Base-by-base conservation (phyloP, 2,113 vertebrate genomes). In the Colaptes auratus region DNA sequence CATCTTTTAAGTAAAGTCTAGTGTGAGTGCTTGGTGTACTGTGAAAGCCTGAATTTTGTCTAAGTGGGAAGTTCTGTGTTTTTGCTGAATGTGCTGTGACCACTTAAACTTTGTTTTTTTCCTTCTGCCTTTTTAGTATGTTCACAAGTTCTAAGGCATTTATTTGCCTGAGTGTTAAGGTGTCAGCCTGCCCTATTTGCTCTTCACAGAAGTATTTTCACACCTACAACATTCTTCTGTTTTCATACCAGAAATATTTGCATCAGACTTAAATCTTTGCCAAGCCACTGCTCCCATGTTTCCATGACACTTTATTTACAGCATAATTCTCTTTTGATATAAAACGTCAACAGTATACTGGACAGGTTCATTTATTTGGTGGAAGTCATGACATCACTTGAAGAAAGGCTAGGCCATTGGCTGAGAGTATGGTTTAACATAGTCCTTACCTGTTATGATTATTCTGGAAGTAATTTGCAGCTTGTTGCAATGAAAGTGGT, bases 381-480 rank as follows among this genome's bases (percentile, higher is more conserved):
- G 42, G 65, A 92, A 75, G 65, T 75, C 20, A 36, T 44, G 53
- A 44, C 53, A 74, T 56, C 66, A 31, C 61, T 71, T 96, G 65
- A 79, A 35, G 70, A 72, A 86, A 64, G 42, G 17, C 59, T 50
- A 46, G 25, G 36, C 79, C 2, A 2, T 91, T 79, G 65, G 30
- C 31, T 86, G 82, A 83, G 42, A 71, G 35, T 60, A 33, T 61
- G 53, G 10, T 75, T 95, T 86, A 69, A 65, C 35, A 15, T 83
- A 81, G 86, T 93, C 75, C 36, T 67, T 89, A 92, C 79, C 60
- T 96, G 36, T 77, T 76, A 65, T 2, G 31, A 77, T 91, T 86
- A 30, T 69, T 16, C n/a, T 89, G 79, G 42, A 95, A 90, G 69
- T 85, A 60, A 74, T 83, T 86, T 89, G 39, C 63, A 91, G 66